These are phyloP conservation scores for Drosophila mayri DNA, from an alignment of 1,140 invertebrate genomes.

Conservation along the genomic window DNA sequence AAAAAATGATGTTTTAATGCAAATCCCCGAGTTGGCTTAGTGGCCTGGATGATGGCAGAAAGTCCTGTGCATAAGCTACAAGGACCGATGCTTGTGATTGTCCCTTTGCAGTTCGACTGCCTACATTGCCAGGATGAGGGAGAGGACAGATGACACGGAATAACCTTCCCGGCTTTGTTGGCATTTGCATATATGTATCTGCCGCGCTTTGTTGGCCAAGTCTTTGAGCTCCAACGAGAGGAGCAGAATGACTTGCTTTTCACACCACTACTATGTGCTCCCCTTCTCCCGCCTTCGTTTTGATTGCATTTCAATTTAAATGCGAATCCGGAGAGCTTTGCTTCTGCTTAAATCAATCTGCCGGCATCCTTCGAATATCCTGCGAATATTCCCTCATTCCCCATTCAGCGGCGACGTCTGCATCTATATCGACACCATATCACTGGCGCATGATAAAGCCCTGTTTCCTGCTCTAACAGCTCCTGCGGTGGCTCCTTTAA, in stretches of 20 bases:
- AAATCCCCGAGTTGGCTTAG: slow-evolving; percentile 33
- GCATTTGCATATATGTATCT: slow-evolving; percentile 59
- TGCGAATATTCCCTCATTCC: not conserved
- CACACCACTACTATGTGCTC: not conserved
- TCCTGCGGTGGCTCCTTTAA: slow-evolving; percentile 30
- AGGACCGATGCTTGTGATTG: slow-evolving; percentile 40
- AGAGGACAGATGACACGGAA: slow-evolving; percentile 16
- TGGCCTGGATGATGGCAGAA: slow-evolving; percentile 13
- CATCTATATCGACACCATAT: slow-evolving; percentile 10
- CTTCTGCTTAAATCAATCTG: slow-evolving; percentile 34
- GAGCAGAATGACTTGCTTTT: slow-evolving; percentile 12
- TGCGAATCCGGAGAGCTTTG: slow-evolving; percentile 28
- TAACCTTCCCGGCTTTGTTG: slow-evolving; percentile 26
- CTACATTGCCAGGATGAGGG: slow-evolving; percentile 20
- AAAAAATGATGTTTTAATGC: slow-evolving; percentile 56
- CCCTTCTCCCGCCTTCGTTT: slow-evolving; percentile 1
- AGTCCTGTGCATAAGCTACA: slow-evolving; percentile 9
- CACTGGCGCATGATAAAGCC: slow-evolving; percentile 10
- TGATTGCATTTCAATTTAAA: slow-evolving; percentile 51
- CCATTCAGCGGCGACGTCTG: not conserved
- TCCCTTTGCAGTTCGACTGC: slow-evolving; percentile 28
- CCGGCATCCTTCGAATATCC: slow-evolving; percentile 15
- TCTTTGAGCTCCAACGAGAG: slow-evolving; percentile 37
- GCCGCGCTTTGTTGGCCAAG: slow-evolving; percentile 20
- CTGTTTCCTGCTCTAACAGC: slow-evolving; percentile 26